Conservation (phyloP, 2,888 invertebrate genomes). For the Tryphoninae sp. region DNA sequence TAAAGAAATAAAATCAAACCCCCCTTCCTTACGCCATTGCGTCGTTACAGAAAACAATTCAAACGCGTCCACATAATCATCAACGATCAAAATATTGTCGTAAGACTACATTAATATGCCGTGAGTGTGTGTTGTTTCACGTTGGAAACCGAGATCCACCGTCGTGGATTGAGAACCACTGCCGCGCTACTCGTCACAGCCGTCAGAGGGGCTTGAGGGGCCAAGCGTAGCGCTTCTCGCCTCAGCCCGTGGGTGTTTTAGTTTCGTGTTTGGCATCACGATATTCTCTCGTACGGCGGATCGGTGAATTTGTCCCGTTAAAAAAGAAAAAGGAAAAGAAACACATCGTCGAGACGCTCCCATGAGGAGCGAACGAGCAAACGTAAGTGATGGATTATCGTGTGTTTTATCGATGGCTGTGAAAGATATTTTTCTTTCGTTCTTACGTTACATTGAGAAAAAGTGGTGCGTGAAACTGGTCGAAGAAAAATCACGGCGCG, state of each 20-base stretch:
- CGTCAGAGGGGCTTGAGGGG: conserved; percentile 49
- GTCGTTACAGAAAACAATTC: no score
- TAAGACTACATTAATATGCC: no score
- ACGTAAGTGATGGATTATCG: conserved; percentile 55
- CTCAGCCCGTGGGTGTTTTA: conserved; percentile 59
- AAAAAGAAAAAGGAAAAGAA: conserved; percentile 21
- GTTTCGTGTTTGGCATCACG: conserved; percentile 64
- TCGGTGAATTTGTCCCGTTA: conserved; percentile 34
- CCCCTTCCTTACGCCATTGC: no score
- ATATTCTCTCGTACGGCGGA: conserved; percentile 35
- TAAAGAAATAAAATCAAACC: no score
- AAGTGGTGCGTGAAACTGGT: background rate
- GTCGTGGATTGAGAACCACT: conserved; percentile 45
- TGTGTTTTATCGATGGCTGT: background rate
- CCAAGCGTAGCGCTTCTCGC: conserved; percentile 40
- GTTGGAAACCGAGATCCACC: background rate
- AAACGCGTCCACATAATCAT: no score
- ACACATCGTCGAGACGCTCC: conserved; percentile 43
- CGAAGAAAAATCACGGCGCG: conserved; percentile 28
- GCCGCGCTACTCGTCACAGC: conserved; percentile 38
- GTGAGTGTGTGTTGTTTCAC: no score
- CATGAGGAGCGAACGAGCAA: conserved; percentile 45
- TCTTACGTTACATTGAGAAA: background rate
- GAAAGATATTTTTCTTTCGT: background rate
- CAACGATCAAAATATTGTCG: no score